Base-by-base conservation (phyloP, 2,888 invertebrate species). In the Diadromus collaris region DNA sequence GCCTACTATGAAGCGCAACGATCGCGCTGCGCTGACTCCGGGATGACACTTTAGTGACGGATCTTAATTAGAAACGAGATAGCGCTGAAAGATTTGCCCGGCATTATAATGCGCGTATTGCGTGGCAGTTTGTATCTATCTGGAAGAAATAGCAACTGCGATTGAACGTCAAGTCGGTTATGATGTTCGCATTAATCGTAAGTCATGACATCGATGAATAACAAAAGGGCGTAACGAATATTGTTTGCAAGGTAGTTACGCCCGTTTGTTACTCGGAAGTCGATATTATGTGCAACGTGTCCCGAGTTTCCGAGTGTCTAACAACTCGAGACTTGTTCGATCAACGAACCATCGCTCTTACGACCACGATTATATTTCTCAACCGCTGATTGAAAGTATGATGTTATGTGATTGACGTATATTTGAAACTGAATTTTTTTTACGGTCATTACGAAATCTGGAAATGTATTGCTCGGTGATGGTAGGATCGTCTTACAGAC, bases 31-130 rank as follows among this genome's bases (percentile, higher is more conserved):
- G 38, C 13, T 27, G 68, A 56, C 56, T 41, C 27, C 41, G 10
- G 27, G 32, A 67, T 77, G 77, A 78, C 73, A 54, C 58, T 78
- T 73, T 63, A 68, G 68, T 78, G 67, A 78, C 44, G 68, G 65
- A 61, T 78, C 73, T 78, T 68, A 72, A 78, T 73, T 73, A 68
- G 67, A 73, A 63, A 68, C 41, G 56, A 44, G 69, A 69, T 46
- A 32, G 44, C 44, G 13, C n/a, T 38, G 67, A 54, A 54, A 16
- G 10, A 46, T 44, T 58, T 56, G 29, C 27, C 27, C 24, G 27
- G 54, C 54, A 16, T 27, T 48, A 32, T 19, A 64, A 44, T 6
- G 60, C 32, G 19, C 58, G 32, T 34, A 10, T 38, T 13, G 32
- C 34, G 58, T 10, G n/a, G 32, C 34, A n/a, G 10, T 60, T 32